Evolutionary conservation across 2,797 vertebrate genomes (phyloP).

Genomic region (Neosilurus hyrtlii): DNA sequence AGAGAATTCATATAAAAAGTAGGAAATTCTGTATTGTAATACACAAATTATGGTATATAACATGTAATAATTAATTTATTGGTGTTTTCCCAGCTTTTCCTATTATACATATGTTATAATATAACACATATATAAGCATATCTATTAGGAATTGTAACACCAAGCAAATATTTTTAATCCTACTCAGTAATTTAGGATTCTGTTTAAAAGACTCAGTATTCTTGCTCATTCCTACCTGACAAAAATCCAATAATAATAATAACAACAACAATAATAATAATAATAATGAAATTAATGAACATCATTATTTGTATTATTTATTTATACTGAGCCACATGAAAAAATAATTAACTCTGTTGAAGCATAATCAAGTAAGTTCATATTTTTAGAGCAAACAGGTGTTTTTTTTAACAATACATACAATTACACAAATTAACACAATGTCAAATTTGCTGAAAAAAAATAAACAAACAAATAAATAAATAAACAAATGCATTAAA

Average conservation of each 20-base stretch:
- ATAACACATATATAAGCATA: too few relatives aligned
- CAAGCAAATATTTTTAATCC: background rate
- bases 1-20: background rate
- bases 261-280: background rate
- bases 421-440: background rate
- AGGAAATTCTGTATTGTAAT: background rate
- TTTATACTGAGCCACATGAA: too few relatives aligned
- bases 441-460: background rate
- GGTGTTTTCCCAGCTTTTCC: background rate
- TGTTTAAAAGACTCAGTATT: background rate
- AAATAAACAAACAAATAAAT: too few relatives aligned
- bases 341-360: too few relatives aligned
- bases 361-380: background rate
- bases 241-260: background rate
- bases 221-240: background rate
- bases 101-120: too few relatives aligned
- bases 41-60: background rate
- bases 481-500: too few relatives aligned
- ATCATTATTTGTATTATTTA: background rate
- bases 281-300: background rate
- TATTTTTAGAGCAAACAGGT: conserved; percentile 26
- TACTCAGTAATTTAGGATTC: background rate
- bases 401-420: background rate
- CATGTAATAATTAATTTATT: background rate
- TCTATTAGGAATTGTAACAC: background rate